Conservation (phyloP, 1,140 invertebrate species). For the Brachionus sp. region DNA sequence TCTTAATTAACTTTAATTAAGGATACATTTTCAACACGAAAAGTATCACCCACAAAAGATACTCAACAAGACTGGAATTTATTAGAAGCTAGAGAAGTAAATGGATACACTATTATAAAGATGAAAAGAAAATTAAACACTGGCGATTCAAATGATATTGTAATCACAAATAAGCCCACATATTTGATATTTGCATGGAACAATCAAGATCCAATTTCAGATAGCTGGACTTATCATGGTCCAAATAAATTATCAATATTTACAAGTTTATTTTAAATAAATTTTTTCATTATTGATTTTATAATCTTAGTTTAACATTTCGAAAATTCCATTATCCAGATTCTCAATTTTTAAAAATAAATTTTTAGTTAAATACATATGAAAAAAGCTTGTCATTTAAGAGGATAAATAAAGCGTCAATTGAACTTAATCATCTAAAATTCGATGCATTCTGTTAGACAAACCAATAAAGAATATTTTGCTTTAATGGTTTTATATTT, state of each 20-base stretch:
- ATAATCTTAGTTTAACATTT: too few relatives aligned
- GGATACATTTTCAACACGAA: conserved; percentile 13
- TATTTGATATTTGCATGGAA: conserved; percentile 42
- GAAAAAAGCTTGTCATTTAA: too few relatives aligned
- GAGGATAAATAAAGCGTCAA: too few relatives aligned
- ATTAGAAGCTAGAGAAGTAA: conserved; percentile 25
- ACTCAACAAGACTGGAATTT: conserved; percentile 3
- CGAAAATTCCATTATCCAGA: too few relatives aligned
- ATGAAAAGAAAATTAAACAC: conserved; percentile 6
- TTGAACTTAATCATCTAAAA: too few relatives aligned
- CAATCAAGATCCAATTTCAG: neutral
- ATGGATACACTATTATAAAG: conserved; percentile 19
- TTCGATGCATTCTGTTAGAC: too few relatives aligned
- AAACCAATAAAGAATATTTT: too few relatives aligned
- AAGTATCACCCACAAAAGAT: neutral
- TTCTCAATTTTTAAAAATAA: too few relatives aligned
- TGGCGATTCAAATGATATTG: conserved; percentile 21
- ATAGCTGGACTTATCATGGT: conserved; percentile 24
- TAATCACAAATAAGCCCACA: neutral
- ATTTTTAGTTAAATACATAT: too few relatives aligned
- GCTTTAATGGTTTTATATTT: too few relatives aligned
- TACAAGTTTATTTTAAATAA: neutral
- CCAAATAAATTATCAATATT: conserved; percentile 24
- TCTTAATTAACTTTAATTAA: neutral
- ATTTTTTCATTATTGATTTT: too few relatives aligned